Evolutionary conservation across 2,797 vertebrate genomes (phyloP).

Genomic region (Rhynchonycteris naso): DNA sequence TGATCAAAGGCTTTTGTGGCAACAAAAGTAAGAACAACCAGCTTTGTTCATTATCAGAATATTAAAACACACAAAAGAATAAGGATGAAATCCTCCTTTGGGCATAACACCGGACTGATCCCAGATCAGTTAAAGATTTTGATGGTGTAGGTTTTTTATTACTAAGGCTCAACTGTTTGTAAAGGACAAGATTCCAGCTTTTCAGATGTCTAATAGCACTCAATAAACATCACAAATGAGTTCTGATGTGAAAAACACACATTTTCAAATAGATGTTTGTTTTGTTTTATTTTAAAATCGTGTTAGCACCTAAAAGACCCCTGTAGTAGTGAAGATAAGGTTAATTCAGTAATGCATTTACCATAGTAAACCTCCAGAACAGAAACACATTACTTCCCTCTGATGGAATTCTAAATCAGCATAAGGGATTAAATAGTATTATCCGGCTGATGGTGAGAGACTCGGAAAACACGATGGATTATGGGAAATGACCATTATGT

Average conservation of each 20-base stretch:
- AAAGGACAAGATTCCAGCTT: slow-evolving; percentile 57
- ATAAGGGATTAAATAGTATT: slow-evolving; percentile 80
- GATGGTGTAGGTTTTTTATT: slow-evolving; percentile 19
- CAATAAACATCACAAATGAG: slow-evolving; percentile 51
- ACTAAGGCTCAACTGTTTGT: neutral
- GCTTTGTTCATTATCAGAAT: slow-evolving; percentile 29
- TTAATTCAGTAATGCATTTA: slow-evolving; percentile 80
- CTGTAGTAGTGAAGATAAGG: slow-evolving; percentile 81
- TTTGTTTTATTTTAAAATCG: slow-evolving; percentile 75
- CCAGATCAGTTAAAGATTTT: slow-evolving; percentile 34
- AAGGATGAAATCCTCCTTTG: slow-evolving; percentile 1
- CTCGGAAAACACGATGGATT: slow-evolving; percentile 49
- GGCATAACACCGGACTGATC: slow-evolving; percentile 13
- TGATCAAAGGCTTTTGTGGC: neutral
- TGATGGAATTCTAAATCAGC: slow-evolving; percentile 83
- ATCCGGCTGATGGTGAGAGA: slow-evolving; percentile 54
- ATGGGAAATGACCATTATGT: slow-evolving; percentile 53
- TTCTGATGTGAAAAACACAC: slow-evolving; percentile 49
- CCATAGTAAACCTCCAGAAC: slow-evolving; percentile 75
- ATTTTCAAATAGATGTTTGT: slow-evolving; percentile 66
- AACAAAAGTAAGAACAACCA: slow-evolving; percentile 16
- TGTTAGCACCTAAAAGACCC: slow-evolving; percentile 66
- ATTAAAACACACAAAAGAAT: slow-evolving; percentile 64
- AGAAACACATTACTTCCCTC: slow-evolving; percentile 77
- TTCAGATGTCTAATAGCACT: slow-evolving; percentile 53